These are phyloP conservation scores for Hypomecis punctinalis DNA, from an alignment of 2,888 invertebrate species.

Conservation along the genomic window DNA sequence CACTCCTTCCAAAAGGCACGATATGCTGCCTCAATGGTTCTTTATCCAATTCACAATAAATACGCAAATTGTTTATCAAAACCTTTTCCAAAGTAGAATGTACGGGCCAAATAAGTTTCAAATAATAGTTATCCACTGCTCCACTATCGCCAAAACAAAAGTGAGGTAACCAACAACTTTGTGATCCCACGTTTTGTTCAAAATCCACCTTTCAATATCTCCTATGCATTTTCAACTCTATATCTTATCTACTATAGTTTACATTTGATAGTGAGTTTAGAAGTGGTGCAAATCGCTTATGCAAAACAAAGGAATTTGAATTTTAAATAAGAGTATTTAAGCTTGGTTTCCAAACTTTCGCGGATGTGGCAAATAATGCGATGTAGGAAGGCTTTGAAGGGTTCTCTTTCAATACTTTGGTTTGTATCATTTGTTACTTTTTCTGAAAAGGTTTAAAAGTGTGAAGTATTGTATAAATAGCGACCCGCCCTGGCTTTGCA, in stretches of 20 bases:
- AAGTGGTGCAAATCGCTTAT: constrained; percentile 44
- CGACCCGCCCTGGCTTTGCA: no score
- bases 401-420: constrained; percentile 39
- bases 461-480: constrained; percentile 37
- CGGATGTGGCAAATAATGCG: constrained; percentile 30
- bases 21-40: constrained; percentile 12
- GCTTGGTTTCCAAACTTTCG: constrained; percentile 36
- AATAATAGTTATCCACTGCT: constrained; percentile 74
- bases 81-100: constrained; percentile 62
- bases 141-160: constrained; percentile 68
- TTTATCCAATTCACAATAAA: constrained; percentile 31
- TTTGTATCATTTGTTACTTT: constrained; percentile 41
- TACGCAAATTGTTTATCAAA: constrained; percentile 60
- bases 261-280: constrained; percentile 30
- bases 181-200: constrained; percentile 47
- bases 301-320: constrained; percentile 46
- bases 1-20: no score
- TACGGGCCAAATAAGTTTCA: constrained; percentile 64
- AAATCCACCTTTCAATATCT: constrained; percentile 36
- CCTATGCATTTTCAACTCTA: constrained; percentile 47
- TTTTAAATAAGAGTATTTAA: constrained; percentile 41
- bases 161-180: constrained; percentile 65
- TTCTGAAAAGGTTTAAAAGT: constrained; percentile 32
- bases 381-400: constrained; percentile 36
- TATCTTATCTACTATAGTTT: constrained; percentile 21